Percentiles rank a stretch among this genome's conserved stretches.
Evolutionary conservation across 2,797 vertebrate species (phyloP).

Genomic region (Prunella strophiata): DNA sequence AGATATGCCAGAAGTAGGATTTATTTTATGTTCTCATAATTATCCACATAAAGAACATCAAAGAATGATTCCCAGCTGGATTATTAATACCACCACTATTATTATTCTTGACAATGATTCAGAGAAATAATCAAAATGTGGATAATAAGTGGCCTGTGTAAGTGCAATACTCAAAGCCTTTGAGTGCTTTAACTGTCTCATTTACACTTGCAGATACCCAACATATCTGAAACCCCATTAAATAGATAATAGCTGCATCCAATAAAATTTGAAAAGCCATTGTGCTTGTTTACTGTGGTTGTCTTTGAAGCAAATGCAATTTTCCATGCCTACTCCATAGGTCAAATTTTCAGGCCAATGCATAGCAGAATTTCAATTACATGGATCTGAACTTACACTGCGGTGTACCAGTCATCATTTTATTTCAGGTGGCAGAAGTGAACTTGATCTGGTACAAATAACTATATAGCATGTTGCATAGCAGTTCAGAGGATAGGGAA

Average conservation of each 20-base stretch:
- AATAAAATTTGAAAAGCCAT: neutral
- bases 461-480: neutral
- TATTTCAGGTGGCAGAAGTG: neutral
- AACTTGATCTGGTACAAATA: neutral
- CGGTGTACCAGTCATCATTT: rapidly evolving
- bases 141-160: neutral
- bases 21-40: constrained; percentile 8
- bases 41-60: neutral
- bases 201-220: neutral
- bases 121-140: constrained; percentile 10
- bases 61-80: neutral
- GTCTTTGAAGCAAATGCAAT: neutral
- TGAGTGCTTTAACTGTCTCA: neutral
- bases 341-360: neutral
- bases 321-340: neutral
- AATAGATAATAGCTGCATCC: neutral
- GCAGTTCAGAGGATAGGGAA: neutral
- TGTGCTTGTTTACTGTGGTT: neutral
- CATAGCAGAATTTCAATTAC: neutral
- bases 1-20: constrained; percentile 13
- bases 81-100: neutral
- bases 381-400: neutral
- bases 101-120: neutral
- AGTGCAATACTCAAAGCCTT: neutral
- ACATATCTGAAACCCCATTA: neutral